phyloP scores from a whole-genome alignment of 2,888 invertebrate genomes.

The Drosophila demipolita region DNA sequence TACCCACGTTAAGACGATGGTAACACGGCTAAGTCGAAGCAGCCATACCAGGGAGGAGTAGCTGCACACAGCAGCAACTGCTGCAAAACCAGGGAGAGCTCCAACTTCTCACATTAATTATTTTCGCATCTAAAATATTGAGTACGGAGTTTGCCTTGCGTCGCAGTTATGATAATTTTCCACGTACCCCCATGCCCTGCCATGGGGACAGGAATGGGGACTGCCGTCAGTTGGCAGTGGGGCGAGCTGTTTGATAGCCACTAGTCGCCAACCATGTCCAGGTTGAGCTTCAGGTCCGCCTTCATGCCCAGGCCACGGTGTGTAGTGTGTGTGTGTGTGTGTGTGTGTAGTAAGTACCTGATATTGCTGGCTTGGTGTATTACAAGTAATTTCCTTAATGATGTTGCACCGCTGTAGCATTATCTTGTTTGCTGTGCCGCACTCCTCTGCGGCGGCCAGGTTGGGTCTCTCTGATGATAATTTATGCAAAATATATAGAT shows the following conservation, averaged over 20 bases:
- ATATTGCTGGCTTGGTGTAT: conserved; percentile 60
- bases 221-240: not conserved
- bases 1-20: conserved; percentile 50
- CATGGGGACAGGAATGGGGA: not conserved
- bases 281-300: conserved; percentile 8
- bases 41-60: not conserved
- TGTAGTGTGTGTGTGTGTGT: conserved; percentile 6
- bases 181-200: conserved; percentile 4
- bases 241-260: conserved; percentile 28
- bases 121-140: conserved; percentile 74
- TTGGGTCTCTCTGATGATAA: conserved; percentile 52
- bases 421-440: conserved; percentile 73
- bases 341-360: conserved; percentile 59
- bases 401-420: conserved; percentile 76
- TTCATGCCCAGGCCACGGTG: not conserved
- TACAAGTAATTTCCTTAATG: conserved; percentile 81
- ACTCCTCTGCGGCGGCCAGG: conserved; percentile 32
- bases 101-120: conserved; percentile 78
- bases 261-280: conserved; percentile 13
- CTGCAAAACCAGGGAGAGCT: conserved; percentile 7
- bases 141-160: conserved; percentile 42
- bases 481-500: conserved; percentile 77
- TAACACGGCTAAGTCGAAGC: conserved; percentile 27
- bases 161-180: conserved; percentile 73
- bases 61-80: conserved; percentile 1